Conservation (phyloP, 2,797 vertebrate species). For the Dallia pectoralis region DNA sequence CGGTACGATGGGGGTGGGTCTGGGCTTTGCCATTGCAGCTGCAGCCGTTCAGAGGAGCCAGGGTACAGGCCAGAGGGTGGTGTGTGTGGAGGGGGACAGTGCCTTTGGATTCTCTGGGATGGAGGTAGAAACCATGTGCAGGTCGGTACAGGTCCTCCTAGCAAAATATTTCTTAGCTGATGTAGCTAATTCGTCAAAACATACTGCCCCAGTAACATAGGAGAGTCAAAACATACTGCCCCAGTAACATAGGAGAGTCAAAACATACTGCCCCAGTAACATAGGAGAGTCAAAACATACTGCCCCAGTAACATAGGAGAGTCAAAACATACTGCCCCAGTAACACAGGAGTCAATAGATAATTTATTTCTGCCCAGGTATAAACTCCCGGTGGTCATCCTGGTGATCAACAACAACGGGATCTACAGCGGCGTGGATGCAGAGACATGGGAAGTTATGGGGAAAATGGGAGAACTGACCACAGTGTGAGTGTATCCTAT, state of each 20-base stretch:
- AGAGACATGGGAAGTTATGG: slow-evolving; percentile 82
- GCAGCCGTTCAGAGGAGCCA: slow-evolving; percentile 77
- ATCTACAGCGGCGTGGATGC: slow-evolving; percentile 91
- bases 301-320: not conserved
- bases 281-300: not conserved
- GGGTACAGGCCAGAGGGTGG: slow-evolving; percentile 67
- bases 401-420: slow-evolving; percentile 96
- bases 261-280: not conserved
- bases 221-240: too few relatives aligned
- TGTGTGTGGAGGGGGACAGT: slow-evolving; percentile 97
- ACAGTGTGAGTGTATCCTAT: slow-evolving; percentile 72
- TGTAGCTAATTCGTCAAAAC: too few relatives aligned
- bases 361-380: slow-evolving; percentile 74
- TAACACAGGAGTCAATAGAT: too few relatives aligned
- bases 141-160: slow-evolving; percentile 66
- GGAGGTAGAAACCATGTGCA: slow-evolving; percentile 97
- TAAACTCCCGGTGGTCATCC: slow-evolving; percentile 87
- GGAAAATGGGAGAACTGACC: slow-evolving; percentile 80
- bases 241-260: too few relatives aligned
- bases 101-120: slow-evolving; percentile 98
- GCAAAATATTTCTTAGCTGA: not conserved
- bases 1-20: slow-evolving; percentile 95
- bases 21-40: slow-evolving; percentile 93
- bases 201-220: not conserved
- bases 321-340: too few relatives aligned